These are phyloP conservation scores for Anthophora plumipes DNA, from an alignment of 2,888 invertebrate species.

Conservation along the genomic window DNA sequence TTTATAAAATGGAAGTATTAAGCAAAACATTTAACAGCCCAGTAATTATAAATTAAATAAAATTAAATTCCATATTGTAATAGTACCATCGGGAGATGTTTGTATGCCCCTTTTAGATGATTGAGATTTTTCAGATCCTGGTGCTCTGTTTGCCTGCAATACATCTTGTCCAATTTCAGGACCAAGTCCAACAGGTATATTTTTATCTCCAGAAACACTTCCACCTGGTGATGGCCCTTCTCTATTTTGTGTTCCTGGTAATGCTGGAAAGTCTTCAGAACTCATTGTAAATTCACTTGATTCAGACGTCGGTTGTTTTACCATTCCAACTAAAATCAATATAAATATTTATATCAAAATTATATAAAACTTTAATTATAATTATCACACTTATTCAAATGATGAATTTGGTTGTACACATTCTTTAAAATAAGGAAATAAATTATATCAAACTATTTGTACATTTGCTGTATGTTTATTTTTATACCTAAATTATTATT, in stretches of 20 bases:
- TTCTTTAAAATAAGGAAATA: too few species aligned
- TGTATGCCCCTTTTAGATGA: slow-evolving; percentile 93
- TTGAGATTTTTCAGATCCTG: slow-evolving; percentile 82
- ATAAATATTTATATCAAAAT: slow-evolving; percentile 16
- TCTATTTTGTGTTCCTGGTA: slow-evolving; percentile 95
- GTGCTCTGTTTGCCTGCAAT: slow-evolving; percentile 82
- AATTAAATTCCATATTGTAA: not conserved
- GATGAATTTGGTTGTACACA: not conserved
- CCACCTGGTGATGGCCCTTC: slow-evolving; percentile 89
- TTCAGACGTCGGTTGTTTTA: slow-evolving; percentile 96
- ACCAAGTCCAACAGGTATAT: slow-evolving; percentile 83
- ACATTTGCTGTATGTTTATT: slow-evolving; percentile 1
- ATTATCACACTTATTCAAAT: not conserved
- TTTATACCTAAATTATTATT: not conserved
- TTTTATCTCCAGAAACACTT: slow-evolving; percentile 84
- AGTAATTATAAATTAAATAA: not conserved
- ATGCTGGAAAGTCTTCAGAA: slow-evolving; percentile 99
- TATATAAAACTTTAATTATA: not conserved
- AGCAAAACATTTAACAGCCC: not conserved
- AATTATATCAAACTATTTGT: slow-evolving; percentile 6
- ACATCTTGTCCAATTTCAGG: slow-evolving; percentile 84
- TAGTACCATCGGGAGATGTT: slow-evolving; percentile 95
- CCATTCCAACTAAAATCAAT: slow-evolving; percentile 91
- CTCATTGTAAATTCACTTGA: slow-evolving; percentile 98
- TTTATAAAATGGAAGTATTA: not conserved